A percentile compares a stretch with the other conserved stretches of the same genome.
phyloP scores from a whole-genome alignment of 2,113 vertebrate species.

The Macheiramphus alcinus region DNA sequence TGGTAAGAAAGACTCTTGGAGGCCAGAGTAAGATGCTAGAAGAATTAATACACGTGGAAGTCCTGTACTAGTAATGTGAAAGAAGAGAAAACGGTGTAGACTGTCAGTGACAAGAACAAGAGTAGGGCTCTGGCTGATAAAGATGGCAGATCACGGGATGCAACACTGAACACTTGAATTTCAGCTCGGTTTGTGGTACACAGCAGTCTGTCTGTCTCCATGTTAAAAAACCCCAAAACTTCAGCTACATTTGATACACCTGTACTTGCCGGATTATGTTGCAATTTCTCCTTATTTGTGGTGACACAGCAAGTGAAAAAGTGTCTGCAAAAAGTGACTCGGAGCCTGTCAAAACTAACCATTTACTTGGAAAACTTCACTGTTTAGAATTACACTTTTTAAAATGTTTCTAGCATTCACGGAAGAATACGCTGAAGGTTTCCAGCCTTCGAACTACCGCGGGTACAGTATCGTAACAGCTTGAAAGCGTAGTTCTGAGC shows the following conservation, averaged over 20 bases:
- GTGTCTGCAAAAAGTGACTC: background rate
- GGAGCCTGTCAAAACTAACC: background rate
- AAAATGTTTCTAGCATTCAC: fast-evolving
- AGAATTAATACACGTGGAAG: background rate
- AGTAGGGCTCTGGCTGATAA: background rate
- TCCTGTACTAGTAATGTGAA: background rate
- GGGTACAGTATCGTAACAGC: background rate
- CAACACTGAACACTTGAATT: fast-evolving
- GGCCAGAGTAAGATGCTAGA: background rate
- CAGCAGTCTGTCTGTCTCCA: background rate
- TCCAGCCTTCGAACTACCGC: fast-evolving
- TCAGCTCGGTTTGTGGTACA: fast-evolving
- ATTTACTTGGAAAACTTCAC: background rate
- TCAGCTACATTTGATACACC: background rate
- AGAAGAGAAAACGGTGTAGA: background rate
- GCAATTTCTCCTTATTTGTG: background rate
- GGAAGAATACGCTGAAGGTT: background rate
- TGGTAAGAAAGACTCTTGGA: background rate
- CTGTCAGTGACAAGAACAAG: no score
- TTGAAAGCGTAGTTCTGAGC: background rate
- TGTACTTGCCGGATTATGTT: background rate
- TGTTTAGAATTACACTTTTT: background rate
- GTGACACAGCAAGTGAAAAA: background rate
- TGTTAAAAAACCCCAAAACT: no score
- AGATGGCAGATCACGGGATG: background rate